Percentiles rank a stretch among this genome's conserved stretches.
These are phyloP conservation scores for Oegoconia quadripuncta DNA, from an alignment of 2,888 invertebrate genomes.

Conservation along the genomic window DNA sequence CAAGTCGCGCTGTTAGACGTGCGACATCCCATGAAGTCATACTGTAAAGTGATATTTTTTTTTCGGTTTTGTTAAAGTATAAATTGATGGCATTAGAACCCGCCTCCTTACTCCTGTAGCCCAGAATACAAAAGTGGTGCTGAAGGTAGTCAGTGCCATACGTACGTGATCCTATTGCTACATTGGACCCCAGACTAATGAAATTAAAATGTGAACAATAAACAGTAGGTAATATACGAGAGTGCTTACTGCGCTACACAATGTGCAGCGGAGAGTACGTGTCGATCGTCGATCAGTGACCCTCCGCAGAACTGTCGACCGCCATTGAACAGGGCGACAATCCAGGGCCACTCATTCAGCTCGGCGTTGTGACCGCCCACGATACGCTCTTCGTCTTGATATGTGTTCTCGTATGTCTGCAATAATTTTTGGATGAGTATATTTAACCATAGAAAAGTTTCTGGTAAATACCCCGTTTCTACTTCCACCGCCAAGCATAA, in stretches of 20 bases:
- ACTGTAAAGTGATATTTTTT: constrained; percentile 78
- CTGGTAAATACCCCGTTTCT: background rate
- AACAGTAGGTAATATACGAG: constrained; percentile 4
- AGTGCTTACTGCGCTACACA: constrained; percentile 93
- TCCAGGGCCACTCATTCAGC: constrained; percentile 92
- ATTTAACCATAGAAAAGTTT: background rate
- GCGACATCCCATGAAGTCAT: constrained; percentile 95
- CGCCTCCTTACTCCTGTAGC: too few species aligned
- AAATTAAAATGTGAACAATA: too few species aligned
- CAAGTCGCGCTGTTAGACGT: constrained; percentile 87
- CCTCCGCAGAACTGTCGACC: constrained; percentile 94
- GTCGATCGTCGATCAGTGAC: constrained; percentile 87
- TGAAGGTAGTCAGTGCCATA: too few species aligned
- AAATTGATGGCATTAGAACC: too few species aligned
- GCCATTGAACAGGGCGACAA: constrained; percentile 89
- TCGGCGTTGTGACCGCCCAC: constrained; percentile 91
- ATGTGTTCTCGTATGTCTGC: constrained; percentile 53
- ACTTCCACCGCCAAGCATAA: too few species aligned
- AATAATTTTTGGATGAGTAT: background rate
- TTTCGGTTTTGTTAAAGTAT: background rate
- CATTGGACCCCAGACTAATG: too few species aligned
- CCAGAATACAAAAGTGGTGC: too few species aligned
- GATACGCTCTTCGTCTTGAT: constrained; percentile 87
- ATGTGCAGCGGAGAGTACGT: constrained; percentile 92
- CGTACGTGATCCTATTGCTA: too few species aligned